Base-by-base conservation (phyloP, 2,888 invertebrate genomes). In the Epinotia demarniana region DNA sequence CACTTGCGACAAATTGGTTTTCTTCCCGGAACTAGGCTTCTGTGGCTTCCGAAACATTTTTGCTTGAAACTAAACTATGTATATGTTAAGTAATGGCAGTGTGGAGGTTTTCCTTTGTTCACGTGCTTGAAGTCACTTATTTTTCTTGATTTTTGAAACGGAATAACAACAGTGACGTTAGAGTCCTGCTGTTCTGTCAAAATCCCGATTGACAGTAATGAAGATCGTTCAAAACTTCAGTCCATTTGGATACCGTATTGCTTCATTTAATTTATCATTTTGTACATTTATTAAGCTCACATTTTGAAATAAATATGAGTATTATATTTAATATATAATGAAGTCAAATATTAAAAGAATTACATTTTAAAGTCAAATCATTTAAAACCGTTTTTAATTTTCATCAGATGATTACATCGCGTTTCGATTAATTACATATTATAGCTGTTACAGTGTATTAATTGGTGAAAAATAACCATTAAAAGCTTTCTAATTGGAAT, bases 1-100 rank as follows among this genome's bases (percentile, higher is more conserved):
- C 93, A 94, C 93, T 88, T 93, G 93, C n/a, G 93, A 91, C 83
- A 93, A 89, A 83, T 91, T 92, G 57, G 83, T 80, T 84, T 86
- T 92, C 82, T 90, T 91, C 79, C 89, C 88, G 78, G 90, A 85
- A 81, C 80, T 87, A 57, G 89, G 72, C 39, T 75, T 75, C 72
- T 66, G 66, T 8, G 71, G 89, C 78, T 87, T 92, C 78, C 87
- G 89, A 78, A 81, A 86, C 93, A 93, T 93, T 81, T 83, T 84
- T 69, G 75, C 23, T 71, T 63, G 2, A 16, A 61, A 53, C 57
- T 23, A 33, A 18, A 27, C 8, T 19, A 19, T 75, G 13, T 67
- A 57, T 70, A 23, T 33, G 13, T 18, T 67, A 43, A 18, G 16
- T 43, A 57, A 46, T 16, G 16, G 55, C 8, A 27, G 72, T 46